Evolutionary conservation across 2,888 invertebrate genomes (phyloP).

Genomic region (Pterostichus madidus): DNA sequence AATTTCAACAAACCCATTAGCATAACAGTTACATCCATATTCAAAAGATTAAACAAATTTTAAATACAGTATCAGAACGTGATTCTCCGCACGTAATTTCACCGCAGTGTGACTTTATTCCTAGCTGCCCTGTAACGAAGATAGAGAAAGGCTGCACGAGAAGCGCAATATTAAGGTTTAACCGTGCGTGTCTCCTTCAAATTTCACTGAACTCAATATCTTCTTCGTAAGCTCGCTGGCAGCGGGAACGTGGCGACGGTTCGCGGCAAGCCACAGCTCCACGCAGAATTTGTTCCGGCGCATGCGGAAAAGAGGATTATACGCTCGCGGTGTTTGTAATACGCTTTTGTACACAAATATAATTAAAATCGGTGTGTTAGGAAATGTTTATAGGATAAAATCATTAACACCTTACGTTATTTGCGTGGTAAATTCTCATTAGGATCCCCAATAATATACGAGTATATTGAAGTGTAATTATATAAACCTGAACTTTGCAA

Average conservation of each 20-base stretch:
- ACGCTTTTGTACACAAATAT: conserved; percentile 5
- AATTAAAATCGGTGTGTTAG: background rate
- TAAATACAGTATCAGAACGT: background rate
- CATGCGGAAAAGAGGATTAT: conserved; percentile 18
- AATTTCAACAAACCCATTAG: background rate
- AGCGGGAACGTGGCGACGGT: background rate
- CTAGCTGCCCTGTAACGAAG: background rate
- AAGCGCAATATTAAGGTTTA: conserved; percentile 48
- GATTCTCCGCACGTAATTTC: conserved; percentile 17
- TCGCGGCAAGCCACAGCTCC: background rate
- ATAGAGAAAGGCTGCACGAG: background rate
- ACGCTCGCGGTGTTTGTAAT: background rate
- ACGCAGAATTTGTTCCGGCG: conserved; percentile 5
- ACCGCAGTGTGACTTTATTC: background rate
- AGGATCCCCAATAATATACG: too few relatives aligned
- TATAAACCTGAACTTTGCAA: too few relatives aligned
- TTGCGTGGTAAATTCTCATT: too few relatives aligned
- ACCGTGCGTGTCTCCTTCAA: conserved; percentile 58
- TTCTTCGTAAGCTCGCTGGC: conserved; percentile 4
- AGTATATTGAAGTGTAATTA: too few relatives aligned
- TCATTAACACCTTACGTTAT: too few relatives aligned
- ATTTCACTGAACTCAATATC: conserved; percentile 59
- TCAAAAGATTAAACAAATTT: conserved; percentile 21
- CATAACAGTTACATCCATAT: background rate
- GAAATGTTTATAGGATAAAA: background rate